Evolutionary conservation across 1,140 invertebrate species (phyloP), one percentile per base, ranked within the genome.

Genomic region (Diploscapter pachys): DNA sequence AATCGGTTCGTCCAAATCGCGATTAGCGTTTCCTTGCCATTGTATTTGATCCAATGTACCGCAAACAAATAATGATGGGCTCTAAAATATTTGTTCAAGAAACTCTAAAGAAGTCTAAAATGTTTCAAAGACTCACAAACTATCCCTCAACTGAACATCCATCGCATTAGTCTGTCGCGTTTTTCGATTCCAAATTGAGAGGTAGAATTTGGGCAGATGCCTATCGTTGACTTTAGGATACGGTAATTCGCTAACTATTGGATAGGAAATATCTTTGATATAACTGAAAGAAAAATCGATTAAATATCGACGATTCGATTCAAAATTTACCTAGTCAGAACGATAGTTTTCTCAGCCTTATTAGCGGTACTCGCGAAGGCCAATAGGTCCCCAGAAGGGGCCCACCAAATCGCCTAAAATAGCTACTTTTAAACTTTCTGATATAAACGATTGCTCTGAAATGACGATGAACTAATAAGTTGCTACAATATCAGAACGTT

Each of bases 351-450:
- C 13, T 83, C 77, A 31, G 63, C 66, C 53, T 69, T 67, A 55
- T 80, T 73, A 66, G 83, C 77, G 57, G 74, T 81, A 13, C 81
- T 84, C 31, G 85, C 66, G 65, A 70, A 85, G n/a, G 81, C 83
- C 2, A 85, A 48, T 8, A 74, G 59, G 55, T 80, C 48, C 8
- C 84, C 83, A 61, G 71, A 61, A 13, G 63, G 55, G 31, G 84
- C 80, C 83, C 83, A 85, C 83, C 83, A 86, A 9, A 84, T n/a
- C 4, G 83, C 81, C 54, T 83, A 65, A 31, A 65, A 73, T 53
- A 31, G 31, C 1, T 31, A 31, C 31, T 31, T 31, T 31, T 31
- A 31, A 31, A 1, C 31, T 31, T 31, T 31, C 1, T 31, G 31
- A 31, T 31, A 31, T 31, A 31, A 31, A 31, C 31, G 31, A 31